Conservation (phyloP, 2,888 invertebrate species). For the Leucania comma region DNA sequence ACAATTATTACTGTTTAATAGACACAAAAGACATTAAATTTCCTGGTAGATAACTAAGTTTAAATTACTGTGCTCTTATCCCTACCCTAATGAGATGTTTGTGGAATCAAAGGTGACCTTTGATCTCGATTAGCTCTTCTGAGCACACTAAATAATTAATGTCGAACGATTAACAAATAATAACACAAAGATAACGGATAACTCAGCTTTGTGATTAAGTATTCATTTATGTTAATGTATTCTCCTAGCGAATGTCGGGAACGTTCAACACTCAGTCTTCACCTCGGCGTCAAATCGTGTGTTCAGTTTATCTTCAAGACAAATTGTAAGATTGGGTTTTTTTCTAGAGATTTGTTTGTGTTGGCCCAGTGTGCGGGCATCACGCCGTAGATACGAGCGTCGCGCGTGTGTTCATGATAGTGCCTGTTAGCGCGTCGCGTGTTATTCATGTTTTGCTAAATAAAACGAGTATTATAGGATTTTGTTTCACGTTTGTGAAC, state of each 20-base stretch:
- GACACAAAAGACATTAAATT: conserved; percentile 18
- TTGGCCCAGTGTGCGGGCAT: conserved; percentile 62
- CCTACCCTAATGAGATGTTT: conserved; percentile 42
- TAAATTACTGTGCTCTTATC: conserved; percentile 32
- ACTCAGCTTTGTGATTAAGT: conserved; percentile 65
- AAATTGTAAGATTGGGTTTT: conserved; percentile 45
- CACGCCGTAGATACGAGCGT: conserved; percentile 62
- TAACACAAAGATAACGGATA: conserved; percentile 64
- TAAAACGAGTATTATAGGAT: conserved; percentile 39
- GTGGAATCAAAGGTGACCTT: conserved; percentile 55
- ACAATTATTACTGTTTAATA: conserved; percentile 10
- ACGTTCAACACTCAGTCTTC: conserved; percentile 73
- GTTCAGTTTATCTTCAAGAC: conserved; percentile 64
- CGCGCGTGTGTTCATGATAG: conserved; percentile 77
- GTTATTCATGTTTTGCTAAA: conserved; percentile 74
- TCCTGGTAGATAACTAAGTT: conserved; percentile 24
- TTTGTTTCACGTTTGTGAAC: conserved; percentile 44
- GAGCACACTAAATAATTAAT: conserved; percentile 62
- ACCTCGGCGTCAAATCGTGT: conserved; percentile 69
- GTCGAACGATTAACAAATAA: conserved; percentile 67
- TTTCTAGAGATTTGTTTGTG: conserved; percentile 39
- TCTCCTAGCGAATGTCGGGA: conserved; percentile 65
- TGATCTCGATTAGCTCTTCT: conserved; percentile 58
- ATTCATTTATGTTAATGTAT: conserved; percentile 80
- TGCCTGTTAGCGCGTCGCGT: conserved; percentile 77